Evolutionary conservation across 2,888 invertebrate species (phyloP).

Genomic region (Perizoma flavofasciatum): DNA sequence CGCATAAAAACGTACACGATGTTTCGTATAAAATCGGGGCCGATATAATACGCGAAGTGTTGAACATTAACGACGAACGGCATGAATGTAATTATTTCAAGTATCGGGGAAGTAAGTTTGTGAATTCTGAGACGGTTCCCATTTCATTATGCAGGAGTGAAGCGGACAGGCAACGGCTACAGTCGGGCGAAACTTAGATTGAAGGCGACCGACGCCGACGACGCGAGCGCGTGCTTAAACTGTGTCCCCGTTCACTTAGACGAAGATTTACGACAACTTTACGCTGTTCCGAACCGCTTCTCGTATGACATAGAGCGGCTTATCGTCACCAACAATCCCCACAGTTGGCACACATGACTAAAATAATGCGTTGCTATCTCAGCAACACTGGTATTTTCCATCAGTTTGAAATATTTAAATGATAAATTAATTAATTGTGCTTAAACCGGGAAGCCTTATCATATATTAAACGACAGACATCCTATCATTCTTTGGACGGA

Average conservation of each 20-base stretch:
- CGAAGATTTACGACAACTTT: constrained; percentile 74
- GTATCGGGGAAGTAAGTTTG: constrained; percentile 64
- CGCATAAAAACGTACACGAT: constrained; percentile 61
- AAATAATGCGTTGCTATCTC: constrained; percentile 8
- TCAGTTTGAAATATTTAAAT: constrained; percentile 8
- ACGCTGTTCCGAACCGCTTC: constrained; percentile 45
- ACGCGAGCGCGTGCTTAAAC: constrained; percentile 78
- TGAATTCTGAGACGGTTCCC: constrained; percentile 65
- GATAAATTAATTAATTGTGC: constrained; percentile 11
- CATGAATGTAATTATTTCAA: constrained; percentile 69
- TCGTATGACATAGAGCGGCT: constrained; percentile 40
- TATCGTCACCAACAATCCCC: constrained; percentile 35
- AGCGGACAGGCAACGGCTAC: constrained; percentile 63
- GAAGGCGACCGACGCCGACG: constrained; percentile 59
- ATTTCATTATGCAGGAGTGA: constrained; percentile 78
- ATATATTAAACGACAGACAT: constrained; percentile 51
- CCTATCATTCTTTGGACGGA: constrained; percentile 58
- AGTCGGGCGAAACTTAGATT: constrained; percentile 78
- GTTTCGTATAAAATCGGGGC: constrained; percentile 55
- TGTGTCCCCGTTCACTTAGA: constrained; percentile 69
- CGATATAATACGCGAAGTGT: constrained; percentile 44
- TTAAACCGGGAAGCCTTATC: constrained; percentile 71
- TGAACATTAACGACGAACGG: constrained; percentile 49
- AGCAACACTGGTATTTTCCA: constrained; percentile 4
- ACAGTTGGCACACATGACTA: constrained; percentile 9